phyloP scores from a whole-genome alignment of 1,140 invertebrate species.

The Parasteatoda tepidariorum region DNA sequence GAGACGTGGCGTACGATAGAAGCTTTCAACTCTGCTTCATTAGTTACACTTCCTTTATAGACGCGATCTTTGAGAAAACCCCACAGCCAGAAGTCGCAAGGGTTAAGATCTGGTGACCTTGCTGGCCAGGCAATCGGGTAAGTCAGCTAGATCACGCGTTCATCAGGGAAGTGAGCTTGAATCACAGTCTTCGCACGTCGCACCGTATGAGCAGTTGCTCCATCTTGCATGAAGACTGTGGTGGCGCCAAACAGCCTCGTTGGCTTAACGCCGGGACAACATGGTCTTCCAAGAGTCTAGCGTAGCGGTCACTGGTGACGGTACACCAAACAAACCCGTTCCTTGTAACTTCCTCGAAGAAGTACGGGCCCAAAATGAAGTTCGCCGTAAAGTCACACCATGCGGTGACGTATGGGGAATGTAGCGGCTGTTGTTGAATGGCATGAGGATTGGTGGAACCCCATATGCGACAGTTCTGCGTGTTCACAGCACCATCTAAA shows the following conservation, averaged over 20 bases:
- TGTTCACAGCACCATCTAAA: too few species aligned
- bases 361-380: background rate
- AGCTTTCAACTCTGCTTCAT: background rate
- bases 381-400: background rate
- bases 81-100: too few species aligned
- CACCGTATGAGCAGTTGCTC: background rate
- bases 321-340: background rate
- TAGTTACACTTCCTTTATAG: background rate
- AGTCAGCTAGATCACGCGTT: background rate
- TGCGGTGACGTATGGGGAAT: too few species aligned
- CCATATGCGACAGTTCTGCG: too few species aligned
- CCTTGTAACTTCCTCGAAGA: background rate
- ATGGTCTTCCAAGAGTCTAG: background rate
- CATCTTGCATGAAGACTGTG: too few species aligned
- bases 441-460: too few species aligned
- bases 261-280: background rate
- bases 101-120: conserved; percentile 9
- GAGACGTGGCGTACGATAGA: background rate
- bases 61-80: background rate
- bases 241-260: background rate
- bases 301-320: background rate
- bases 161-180: background rate
- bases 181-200: conserved; percentile 6
- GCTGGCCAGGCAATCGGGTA: background rate
- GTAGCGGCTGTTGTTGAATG: too few species aligned